phyloP scores from a whole-genome alignment of 2,113 vertebrate species.

The Origma solitaria region DNA sequence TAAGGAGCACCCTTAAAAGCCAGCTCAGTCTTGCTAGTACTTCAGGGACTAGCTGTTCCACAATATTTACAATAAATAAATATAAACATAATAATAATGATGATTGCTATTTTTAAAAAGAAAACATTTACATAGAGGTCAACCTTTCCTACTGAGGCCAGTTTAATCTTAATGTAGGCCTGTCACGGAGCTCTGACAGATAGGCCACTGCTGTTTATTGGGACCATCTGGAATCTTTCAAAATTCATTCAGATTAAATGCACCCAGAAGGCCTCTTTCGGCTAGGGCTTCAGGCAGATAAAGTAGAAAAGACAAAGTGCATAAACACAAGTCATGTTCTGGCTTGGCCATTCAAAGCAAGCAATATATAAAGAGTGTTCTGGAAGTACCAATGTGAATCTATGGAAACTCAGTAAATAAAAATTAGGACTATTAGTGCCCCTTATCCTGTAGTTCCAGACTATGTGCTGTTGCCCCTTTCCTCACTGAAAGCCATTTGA shows the following conservation, averaged over 20 bases:
- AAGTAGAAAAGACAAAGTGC: conserved; percentile 23
- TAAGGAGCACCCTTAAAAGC: not conserved
- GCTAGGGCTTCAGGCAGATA: conserved; percentile 11
- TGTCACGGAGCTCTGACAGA: not conserved
- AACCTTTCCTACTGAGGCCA: not conserved
- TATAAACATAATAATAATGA: not conserved
- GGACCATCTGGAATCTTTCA: conserved; percentile 26
- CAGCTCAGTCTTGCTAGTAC: not conserved
- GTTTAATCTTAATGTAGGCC: not conserved
- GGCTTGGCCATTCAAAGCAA: not conserved
- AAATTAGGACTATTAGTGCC: not conserved
- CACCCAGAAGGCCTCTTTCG: not conserved
- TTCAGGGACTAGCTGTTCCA: not conserved
- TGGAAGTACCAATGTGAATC: not conserved
- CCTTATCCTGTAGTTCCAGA: not conserved
- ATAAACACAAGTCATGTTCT: conserved; percentile 18
- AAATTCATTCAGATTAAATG: not conserved
- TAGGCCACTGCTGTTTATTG: not conserved
- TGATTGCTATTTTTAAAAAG: not conserved
- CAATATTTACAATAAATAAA: not conserved
- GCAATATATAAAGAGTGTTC: not conserved
- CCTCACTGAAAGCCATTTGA: not conserved
- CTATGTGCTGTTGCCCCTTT: not conserved
- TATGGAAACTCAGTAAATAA: not conserved
- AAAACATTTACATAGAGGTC: not conserved